A percentile compares a stretch with the other conserved stretches of the same genome.
Conservation (phyloP, 2,113 vertebrate species). For the Misgurnus mizolepis region DNA sequence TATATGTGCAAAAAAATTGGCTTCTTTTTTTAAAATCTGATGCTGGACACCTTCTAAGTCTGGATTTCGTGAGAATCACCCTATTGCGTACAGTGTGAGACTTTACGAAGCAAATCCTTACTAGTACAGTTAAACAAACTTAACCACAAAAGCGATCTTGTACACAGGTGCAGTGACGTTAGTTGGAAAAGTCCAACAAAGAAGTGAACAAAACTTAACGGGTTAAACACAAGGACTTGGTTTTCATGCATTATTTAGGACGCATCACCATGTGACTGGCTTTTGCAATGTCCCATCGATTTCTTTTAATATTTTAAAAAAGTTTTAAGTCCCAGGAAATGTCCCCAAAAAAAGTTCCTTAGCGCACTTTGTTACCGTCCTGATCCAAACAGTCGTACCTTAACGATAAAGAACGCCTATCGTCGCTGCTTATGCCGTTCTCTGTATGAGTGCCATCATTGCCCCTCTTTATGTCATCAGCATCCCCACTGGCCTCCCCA, state of each 20-base stretch:
- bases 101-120: not conserved
- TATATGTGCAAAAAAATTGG: no score
- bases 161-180: not conserved
- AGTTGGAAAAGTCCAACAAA: not conserved
- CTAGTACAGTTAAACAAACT: not conserved
- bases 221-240: not conserved
- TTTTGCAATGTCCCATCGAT: not conserved
- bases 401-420: conserved; percentile 16
- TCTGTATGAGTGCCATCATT: not conserved
- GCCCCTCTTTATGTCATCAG: not conserved
- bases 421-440: not conserved
- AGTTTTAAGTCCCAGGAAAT: not conserved
- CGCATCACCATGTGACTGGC: not conserved
- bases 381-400: conserved; percentile 38
- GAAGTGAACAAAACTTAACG: not conserved
- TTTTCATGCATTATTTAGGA: conserved; percentile 4
- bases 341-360: not conserved
- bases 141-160: not conserved
- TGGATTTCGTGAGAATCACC: no score
- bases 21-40: no score
- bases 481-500: not conserved
- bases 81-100: not conserved
- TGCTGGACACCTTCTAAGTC: no score
- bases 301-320: not conserved
- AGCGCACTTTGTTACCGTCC: conserved; percentile 40